phyloP scores from a whole-genome alignment of 2,797 vertebrate species.

The Chelon auratus region DNA sequence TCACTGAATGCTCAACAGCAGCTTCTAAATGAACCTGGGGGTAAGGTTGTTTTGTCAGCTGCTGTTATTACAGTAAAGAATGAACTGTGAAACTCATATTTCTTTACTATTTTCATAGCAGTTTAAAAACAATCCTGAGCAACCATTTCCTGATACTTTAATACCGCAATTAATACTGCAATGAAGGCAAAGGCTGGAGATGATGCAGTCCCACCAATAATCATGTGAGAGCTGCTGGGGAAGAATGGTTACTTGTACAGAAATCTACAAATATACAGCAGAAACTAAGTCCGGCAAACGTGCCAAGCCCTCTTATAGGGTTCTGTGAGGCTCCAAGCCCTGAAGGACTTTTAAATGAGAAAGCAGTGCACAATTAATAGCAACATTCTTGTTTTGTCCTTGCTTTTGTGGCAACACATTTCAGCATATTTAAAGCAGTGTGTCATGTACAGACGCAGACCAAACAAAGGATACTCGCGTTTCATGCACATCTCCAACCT shows the following conservation, averaged over 20 bases:
- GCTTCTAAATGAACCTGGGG: constrained; percentile 8
- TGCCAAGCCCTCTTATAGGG: no score
- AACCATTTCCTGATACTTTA: neutral
- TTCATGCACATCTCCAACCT: constrained; percentile 30
- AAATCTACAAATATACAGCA: neutral
- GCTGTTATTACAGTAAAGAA: constrained; percentile 9
- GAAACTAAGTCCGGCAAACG: neutral
- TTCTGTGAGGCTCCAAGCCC: neutral
- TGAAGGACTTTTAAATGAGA: neutral
- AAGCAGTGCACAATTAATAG: neutral
- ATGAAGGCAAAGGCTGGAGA: neutral
- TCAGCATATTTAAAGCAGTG: constrained; percentile 38
- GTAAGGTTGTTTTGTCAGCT: constrained; percentile 23
- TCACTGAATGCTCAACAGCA: neutral
- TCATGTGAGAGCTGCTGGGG: neutral
- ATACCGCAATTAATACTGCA: constrained; percentile 1
- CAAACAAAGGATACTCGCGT: constrained; percentile 46
- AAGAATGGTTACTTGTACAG: neutral
- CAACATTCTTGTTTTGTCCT: constrained; percentile 3
- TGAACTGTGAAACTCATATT: constrained; percentile 14
- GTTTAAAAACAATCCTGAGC: constrained; percentile 8
- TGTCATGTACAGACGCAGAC: constrained; percentile 21
- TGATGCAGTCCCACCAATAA: neutral
- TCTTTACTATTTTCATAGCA: neutral
- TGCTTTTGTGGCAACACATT: constrained; percentile 4